Evolutionary conservation across 2,797 vertebrate genomes (phyloP).

Genomic region (Telmatherina bonti): DNA sequence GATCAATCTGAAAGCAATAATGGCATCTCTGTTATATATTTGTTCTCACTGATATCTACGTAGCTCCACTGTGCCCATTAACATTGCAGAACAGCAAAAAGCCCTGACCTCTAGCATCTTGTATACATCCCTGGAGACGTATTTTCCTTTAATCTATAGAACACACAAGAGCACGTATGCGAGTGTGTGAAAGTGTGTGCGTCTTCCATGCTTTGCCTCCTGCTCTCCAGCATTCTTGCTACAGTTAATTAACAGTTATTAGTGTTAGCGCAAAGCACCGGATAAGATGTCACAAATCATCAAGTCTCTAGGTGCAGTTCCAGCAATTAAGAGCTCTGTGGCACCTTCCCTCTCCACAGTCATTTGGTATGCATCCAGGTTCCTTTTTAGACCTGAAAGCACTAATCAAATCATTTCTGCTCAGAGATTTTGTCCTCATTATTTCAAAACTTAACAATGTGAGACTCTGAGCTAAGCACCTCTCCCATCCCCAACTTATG

Average conservation of each 20-base stretch:
- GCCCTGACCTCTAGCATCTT: constrained; percentile 72
- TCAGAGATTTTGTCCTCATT: constrained; percentile 91
- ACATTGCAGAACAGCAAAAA: constrained; percentile 65
- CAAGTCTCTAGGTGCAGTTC: constrained; percentile 95
- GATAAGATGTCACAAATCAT: constrained; percentile 99
- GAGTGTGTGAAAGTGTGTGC: constrained; percentile 27
- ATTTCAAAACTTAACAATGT: constrained; percentile 93
- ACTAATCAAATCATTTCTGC: constrained; percentile 98
- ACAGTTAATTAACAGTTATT: constrained; percentile 99
- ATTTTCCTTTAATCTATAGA: constrained; percentile 91
- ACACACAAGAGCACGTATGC: constrained; percentile 78
- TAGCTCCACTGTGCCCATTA: constrained; percentile 64
- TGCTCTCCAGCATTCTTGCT: constrained; percentile 88
- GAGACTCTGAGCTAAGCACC: constrained; percentile 79
- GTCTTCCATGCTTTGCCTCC: constrained; percentile 52
- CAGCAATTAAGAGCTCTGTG: constrained; percentile 97
- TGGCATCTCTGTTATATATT: constrained; percentile 58
- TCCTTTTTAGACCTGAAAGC: constrained; percentile 94
- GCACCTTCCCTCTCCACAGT: constrained; percentile 89
- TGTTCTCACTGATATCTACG: constrained; percentile 53
- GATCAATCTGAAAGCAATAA: constrained; percentile 81
- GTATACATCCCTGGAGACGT: constrained; percentile 64
- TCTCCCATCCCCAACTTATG: constrained; percentile 75
- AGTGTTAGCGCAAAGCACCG: constrained; percentile 91
- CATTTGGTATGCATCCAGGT: constrained; percentile 95